These are phyloP conservation scores for Parnassius smintheus DNA, from an alignment of 2,888 invertebrate genomes.

Conservation along the genomic window DNA sequence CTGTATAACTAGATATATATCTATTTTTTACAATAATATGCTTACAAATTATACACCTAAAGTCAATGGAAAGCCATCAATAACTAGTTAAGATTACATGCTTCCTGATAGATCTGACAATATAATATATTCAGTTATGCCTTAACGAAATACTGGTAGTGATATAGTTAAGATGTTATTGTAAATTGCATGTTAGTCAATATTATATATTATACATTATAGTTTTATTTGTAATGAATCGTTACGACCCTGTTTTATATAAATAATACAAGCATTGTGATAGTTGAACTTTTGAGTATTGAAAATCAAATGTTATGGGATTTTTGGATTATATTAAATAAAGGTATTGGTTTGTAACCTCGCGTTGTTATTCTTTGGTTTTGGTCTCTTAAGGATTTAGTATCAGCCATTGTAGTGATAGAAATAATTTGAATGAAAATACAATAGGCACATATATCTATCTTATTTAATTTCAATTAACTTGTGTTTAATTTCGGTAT, in stretches of 20 bases:
- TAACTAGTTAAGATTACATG: slow-evolving; percentile 75
- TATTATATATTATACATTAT: slow-evolving; percentile 48
- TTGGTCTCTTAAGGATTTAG: no score
- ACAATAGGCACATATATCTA: no score
- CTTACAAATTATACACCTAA: slow-evolving; percentile 38
- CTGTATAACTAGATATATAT: neutral
- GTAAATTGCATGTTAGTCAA: slow-evolving; percentile 66
- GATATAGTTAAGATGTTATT: slow-evolving; percentile 59
- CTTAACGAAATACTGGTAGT: slow-evolving; percentile 74
- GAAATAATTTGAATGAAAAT: no score
- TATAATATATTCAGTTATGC: slow-evolving; percentile 74
- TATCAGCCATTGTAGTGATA: no score
- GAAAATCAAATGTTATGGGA: no score
- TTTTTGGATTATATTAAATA: no score
- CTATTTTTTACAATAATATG: slow-evolving; percentile 28
- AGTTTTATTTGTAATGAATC: slow-evolving; percentile 24
- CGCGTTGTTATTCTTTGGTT: no score
- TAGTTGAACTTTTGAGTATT: no score
- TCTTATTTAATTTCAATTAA: no score
- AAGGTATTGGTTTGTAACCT: no score
- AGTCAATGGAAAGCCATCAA: slow-evolving; percentile 69
- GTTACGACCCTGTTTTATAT: slow-evolving; percentile 19
- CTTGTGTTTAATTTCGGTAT: no score
- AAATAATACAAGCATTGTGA: slow-evolving; percentile 5
- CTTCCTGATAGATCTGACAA: slow-evolving; percentile 80